Evolutionary conservation across 1,140 invertebrate genomes (phyloP), one percentile per base, ranked within the genome.

Genomic region (Leptoteleia sp.): DNA sequence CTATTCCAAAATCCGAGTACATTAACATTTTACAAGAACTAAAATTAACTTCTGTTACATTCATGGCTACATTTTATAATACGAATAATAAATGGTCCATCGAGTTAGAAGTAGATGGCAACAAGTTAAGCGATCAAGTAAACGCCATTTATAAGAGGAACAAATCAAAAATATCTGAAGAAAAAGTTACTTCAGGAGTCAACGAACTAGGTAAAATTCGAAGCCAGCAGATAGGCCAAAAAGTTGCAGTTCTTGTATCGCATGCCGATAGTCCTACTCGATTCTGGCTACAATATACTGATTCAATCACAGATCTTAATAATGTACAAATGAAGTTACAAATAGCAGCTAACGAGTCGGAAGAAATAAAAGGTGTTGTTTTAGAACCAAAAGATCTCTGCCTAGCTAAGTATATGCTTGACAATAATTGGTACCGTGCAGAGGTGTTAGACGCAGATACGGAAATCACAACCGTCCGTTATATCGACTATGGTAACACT

Each of bases 401-500:
- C 84, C 89, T 93, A 27, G 95, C 94, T 0, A 90, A 93, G 55
- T 96, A 93, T 82, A 92, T 92, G 0, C 92, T 92, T 0, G 94
- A 96, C 82, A 91, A 93, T 29, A 84, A 87, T 1, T 97, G 95
- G 95, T 96, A 96, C 81, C 90, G 96, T 75, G 95, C 95, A 0
- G 91, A 93, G 77, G 93, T 96, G n/a, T 89, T 95, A 1, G 94
- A 95, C 76, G 90, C 92, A 0, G 92, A 93, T 67, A 89, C 90
- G 7, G 93, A 93, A 45, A 92, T 94, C 15, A 94, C 92, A 8
- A 94, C 94, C 0, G 92, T 96, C 0, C 90, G 93, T 17, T 97
- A 96, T 81, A 92, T 96, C 2, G 96, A 97, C 83, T 96, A 93
- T 83, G 96, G 96, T 4, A 95, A 95, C 70, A 94, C 93, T 0